Base-by-base conservation (phyloP, 2,888 invertebrate species). In the Drosophila leonis region DNA sequence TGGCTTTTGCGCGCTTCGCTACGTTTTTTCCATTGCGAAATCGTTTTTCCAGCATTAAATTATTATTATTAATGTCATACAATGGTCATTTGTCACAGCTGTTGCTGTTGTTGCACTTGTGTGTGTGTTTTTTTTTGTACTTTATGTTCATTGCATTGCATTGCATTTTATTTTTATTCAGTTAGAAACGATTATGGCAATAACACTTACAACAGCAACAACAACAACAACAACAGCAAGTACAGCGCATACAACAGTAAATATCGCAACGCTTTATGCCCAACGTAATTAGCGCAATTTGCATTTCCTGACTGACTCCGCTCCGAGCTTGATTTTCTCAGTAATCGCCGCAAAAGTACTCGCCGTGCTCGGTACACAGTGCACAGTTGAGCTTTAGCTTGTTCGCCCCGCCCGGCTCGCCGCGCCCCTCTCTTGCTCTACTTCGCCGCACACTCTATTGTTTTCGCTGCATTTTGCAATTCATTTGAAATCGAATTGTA, bases 51-150 rank as follows among this genome's bases (percentile, higher is more conserved):
- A 77, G 77, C 75, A 79, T 87, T 83, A 75, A 84, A 77, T 88
- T 88, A 85, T 88, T 81, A 84, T 88, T 84, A 84, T 84, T 84
- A 88, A 86, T 86, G 83, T 88, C 83, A 88, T 85, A 80, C 74
- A 86, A 78, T 84, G 88, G 78, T 80, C 90, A 84, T 78, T 84
- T 89, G 90, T 84, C 89, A 89, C 72, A 73, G 72, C 48, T 49
- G 54, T 51, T 68, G 59, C 65, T 73, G 61, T 66, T 82, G 42
- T 56, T 60, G 35, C 18, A 48, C n/a, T 33, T 33, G n/a, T 10
- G 18, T 42, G 20, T 42, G 20, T 48, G 35, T 29, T 49, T 29
- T 49, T 18, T 29, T 64, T 24, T 24, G 55, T 55, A 66, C 68
- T 80, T 83, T 85, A 83, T 83, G 80, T 69, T 71, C 82, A 88